Base-by-base conservation (phyloP, 2,113 vertebrate species). In the Parotia lawesii region DNA sequence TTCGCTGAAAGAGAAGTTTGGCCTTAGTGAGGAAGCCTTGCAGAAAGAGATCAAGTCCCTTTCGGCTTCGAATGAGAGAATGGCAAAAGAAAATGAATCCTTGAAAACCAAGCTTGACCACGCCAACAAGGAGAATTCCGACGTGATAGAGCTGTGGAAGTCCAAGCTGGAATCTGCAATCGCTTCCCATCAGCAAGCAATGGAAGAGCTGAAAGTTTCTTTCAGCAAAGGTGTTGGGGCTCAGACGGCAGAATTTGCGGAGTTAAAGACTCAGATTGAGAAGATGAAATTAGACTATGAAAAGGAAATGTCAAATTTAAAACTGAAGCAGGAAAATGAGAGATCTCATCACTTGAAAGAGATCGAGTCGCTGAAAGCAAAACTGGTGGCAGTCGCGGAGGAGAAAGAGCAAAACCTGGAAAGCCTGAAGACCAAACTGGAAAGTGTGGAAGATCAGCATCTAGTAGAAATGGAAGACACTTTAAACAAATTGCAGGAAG, bases 401-500 rank as follows among this genome's bases (percentile, higher is more conserved):
- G 99, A 99, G 83, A 99, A 98, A 87, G 99, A 99, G 77, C 97
- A 94, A 61, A 97, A 97, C 87, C 97, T 98, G 92, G 99, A 99
- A 64, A 97, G 94, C 24, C 82, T 99, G 42, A 97, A 97, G 65
- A 97, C 94, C 38, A 98, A 97, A 12, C 95, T 99, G 92, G 99
- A 99, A 92, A 98, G 92, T 50, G 96, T 97, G 5, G 99, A 99
- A 96, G 98, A 99, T 81, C 99, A 99, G 96, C 99, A 99, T 89
- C 98, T 99, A n/a, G 98, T 99, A 67, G 99, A 99, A 95, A 98
- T 99, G 98, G 99, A 99, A 95, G 99, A 99, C 47, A 96, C 98
- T 27, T 97, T 99, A 85, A 98, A 98, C 96, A 99, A 99, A 94
- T 96, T 99, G 31, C 99, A 99, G 96, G 97, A 98, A 79, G 98